Conservation (phyloP, 1,140 invertebrate genomes). For the Solenopsis invicta region DNA sequence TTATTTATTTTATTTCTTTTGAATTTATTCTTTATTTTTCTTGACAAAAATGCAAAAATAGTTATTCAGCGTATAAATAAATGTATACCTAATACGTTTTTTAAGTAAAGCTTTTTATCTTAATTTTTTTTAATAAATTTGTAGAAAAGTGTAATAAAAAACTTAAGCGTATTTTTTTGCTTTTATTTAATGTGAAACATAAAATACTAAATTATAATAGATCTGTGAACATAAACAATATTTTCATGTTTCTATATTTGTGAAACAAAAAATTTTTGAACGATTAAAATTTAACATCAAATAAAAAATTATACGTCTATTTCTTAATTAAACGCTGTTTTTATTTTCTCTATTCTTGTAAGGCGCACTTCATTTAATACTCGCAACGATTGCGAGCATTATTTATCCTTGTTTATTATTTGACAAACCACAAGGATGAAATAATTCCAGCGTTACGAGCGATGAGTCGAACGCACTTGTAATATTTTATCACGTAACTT, state of each 20-base stretch:
- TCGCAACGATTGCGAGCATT: too few species aligned
- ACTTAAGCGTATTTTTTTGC: neutral
- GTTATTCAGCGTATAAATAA: neutral
- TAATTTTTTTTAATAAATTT: neutral
- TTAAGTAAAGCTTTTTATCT: neutral
- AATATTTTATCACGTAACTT: too few species aligned
- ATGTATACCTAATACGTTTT: neutral
- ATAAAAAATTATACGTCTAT: neutral
- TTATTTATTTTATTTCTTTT: neutral
- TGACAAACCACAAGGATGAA: too few species aligned
- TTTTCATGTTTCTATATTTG: neutral
- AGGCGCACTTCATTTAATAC: too few species aligned
- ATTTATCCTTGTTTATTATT: too few species aligned
- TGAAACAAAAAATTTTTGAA: neutral
- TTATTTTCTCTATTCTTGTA: neutral
- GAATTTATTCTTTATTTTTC: neutral
- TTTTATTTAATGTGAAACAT: neutral
- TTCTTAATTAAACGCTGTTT: neutral
- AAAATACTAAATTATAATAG: constrained; percentile 11
- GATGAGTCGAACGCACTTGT: too few species aligned
- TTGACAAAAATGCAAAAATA: constrained; percentile 12
- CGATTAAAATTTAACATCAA: neutral
- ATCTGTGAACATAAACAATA: neutral
- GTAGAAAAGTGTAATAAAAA: neutral
- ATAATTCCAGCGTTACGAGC: too few species aligned